These are phyloP conservation scores for Melipona beecheii DNA, from an alignment of 2,888 invertebrate genomes.

Conservation along the genomic window DNA sequence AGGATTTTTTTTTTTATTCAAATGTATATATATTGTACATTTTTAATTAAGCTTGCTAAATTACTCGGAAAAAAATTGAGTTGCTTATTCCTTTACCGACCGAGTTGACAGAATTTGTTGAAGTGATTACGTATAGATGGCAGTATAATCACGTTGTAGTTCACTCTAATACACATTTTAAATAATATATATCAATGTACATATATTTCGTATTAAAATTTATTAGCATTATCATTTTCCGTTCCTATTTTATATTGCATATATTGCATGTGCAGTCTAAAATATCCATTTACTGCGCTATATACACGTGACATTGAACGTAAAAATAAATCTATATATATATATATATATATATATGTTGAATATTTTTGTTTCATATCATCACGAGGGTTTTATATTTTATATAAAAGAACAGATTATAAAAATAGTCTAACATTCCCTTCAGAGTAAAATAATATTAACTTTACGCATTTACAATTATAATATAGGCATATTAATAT, in stretches of 20 bases:
- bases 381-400: not conserved
- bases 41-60: not conserved
- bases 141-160: not conserved
- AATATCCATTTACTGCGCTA: not conserved
- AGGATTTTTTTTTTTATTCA: not conserved
- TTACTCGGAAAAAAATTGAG: not conserved
- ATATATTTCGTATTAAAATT: not conserved
- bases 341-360: not conserved
- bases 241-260: not conserved
- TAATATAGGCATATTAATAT: not conserved
- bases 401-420: not conserved
- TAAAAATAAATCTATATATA: slow-evolving; percentile 2
- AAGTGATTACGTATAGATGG: slow-evolving; percentile 31
- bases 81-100: slow-evolving; percentile 32
- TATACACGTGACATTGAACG: not conserved
- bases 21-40: not conserved
- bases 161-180: not conserved
- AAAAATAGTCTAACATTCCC: not conserved
- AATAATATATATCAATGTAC: not conserved
- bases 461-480: not conserved
- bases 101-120: not conserved
- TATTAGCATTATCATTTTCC: not conserved
- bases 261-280: not conserved
- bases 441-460: not conserved
- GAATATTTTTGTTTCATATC: not conserved